Percentiles rank a stretch among this genome's conserved stretches.
phyloP scores from a whole-genome alignment of 2,888 invertebrate genomes.

The Tinea pellionella region DNA sequence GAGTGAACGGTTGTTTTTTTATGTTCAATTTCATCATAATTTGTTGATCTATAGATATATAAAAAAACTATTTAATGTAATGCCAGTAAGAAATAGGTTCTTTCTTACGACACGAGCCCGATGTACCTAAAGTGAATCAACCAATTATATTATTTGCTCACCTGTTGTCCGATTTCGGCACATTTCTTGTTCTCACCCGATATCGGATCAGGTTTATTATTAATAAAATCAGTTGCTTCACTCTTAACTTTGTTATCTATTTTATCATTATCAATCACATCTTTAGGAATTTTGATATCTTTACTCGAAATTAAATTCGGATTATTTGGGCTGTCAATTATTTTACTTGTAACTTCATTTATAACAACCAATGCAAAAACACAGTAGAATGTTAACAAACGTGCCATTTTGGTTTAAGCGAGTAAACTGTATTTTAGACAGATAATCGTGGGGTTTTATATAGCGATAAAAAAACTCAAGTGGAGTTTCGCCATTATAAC shows the following conservation, averaged over 20 bases:
- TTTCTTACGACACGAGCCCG: too few relatives aligned
- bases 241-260: not conserved
- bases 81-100: too few relatives aligned
- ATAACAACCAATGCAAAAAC: not conserved
- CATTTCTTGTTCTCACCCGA: conserved; percentile 22
- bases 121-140: not conserved
- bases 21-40: too few relatives aligned
- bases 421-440: not conserved
- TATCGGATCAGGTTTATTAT: not conserved
- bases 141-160: conserved; percentile 25
- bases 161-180: conserved; percentile 40
- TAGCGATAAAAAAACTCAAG: not conserved
- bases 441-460: not conserved
- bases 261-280: conserved; percentile 13
- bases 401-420: not conserved
- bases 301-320: conserved; percentile 13
- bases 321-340: not conserved
- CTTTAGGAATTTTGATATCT: conserved; percentile 19
- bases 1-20: too few relatives aligned
- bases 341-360: not conserved
- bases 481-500: not conserved
- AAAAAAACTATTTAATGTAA: too few relatives aligned
- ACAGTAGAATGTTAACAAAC: not conserved
- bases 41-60: too few relatives aligned
- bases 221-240: not conserved